phyloP scores from a whole-genome alignment of 2,888 invertebrate genomes.

The Drosophila monieri region DNA sequence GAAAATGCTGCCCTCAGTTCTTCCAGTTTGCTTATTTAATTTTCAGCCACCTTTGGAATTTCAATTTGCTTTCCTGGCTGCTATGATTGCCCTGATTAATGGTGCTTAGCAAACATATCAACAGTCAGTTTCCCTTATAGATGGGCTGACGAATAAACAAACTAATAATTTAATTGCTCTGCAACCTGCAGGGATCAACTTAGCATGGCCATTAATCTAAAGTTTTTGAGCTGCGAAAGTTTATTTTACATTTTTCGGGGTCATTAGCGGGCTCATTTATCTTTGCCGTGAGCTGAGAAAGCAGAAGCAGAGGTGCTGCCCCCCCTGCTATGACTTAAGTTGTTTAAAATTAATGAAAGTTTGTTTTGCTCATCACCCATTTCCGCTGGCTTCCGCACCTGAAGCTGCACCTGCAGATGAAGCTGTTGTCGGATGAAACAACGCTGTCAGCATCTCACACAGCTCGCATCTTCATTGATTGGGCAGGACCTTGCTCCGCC shows the following conservation, averaged over 20 bases:
- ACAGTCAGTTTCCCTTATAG: conserved; percentile 29
- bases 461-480: conserved; percentile 33
- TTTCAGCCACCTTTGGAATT: conserved; percentile 8
- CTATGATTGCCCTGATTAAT: conserved; percentile 27
- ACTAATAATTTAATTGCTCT: conserved; percentile 44
- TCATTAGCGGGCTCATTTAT: conserved; percentile 71
- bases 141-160: conserved; percentile 26
- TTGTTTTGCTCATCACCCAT: conserved; percentile 29
- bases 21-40: not conserved
- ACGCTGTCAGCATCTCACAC: conserved; percentile 17
- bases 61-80: conserved; percentile 11
- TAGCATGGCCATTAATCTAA: conserved; percentile 59
- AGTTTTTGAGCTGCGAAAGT: conserved; percentile 58
- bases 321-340: conserved; percentile 48
- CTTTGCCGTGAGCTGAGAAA: conserved; percentile 40
- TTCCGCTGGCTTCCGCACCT: not conserved
- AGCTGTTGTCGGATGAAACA: conserved; percentile 23
- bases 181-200: conserved; percentile 5
- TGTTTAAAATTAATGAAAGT: conserved; percentile 68
- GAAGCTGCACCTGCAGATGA: conserved; percentile 31
- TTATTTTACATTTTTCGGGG: conserved; percentile 48
- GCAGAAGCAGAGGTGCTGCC: conserved; percentile 18
- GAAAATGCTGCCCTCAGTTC: not conserved
- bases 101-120: conserved; percentile 17
- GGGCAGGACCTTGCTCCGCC: conserved; percentile 6